Base-by-base conservation (phyloP, 2,797 vertebrate species). In the Ambastaia sidthimunki region DNA sequence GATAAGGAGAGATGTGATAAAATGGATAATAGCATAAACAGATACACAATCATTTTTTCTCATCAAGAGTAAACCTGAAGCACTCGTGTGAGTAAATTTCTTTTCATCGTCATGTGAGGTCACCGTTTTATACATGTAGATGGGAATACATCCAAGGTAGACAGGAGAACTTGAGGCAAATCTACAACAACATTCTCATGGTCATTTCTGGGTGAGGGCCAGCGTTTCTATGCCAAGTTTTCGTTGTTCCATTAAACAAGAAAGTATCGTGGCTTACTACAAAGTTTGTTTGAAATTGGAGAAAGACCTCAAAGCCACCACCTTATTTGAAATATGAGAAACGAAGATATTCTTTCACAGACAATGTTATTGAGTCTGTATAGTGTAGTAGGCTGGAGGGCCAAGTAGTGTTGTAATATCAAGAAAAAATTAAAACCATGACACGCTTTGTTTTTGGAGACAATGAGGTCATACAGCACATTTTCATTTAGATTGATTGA, bases 171-270 rank as follows among this genome's bases (percentile, higher is more conserved):
- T 23, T n/a, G 70, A 73, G 60, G 79, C 31, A n/a, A 76, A 54
- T 66, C 47, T 78, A 68, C 73, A 50, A 83, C 69, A 82, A 84
- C 57, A 60, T 83, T 88, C 82, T 83, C 74, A 80, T 75, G 79
- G 80, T 75, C 78, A 52, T 77, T 68, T 78, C 62, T 82, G 81
- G 77, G 57, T 25, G 62, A 54, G 28, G 47, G 60, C 71, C 81
- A 73, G 57, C 66, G 19, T 69, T 54, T 60, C n/a, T 19, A 41
- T 70, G 75, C 81, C 78, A 85, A 86, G 80, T 77, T 31, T 80
- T 70, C 13, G 7, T 70, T 37, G 55, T 76, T 70, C 75, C 63
- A 67, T 79, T 80, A 85, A 68, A 77, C 71, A 66, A 74, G 72
- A 68, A 23, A 78, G 66, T 69, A 69, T 80, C 69, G 71, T 74